phyloP scores from a whole-genome alignment of 2,113 vertebrate genomes.

The Noturus placidus region DNA sequence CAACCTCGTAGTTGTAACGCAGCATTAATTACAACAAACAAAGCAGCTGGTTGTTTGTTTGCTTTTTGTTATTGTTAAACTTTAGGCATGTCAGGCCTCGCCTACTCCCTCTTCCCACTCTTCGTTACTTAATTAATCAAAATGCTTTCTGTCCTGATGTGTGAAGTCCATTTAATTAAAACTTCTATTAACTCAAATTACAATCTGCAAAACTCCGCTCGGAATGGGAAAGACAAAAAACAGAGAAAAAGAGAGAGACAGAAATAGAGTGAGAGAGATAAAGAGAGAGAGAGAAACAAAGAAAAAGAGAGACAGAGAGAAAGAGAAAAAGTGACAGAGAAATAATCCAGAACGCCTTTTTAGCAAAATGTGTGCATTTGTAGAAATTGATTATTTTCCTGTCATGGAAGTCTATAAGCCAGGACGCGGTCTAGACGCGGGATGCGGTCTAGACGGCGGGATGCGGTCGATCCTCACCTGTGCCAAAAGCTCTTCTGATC shows the following conservation, averaged over 20 bases:
- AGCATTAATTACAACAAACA: no score
- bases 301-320: no score
- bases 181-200: background rate
- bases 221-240: background rate
- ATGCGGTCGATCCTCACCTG: constrained; percentile 61
- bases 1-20: no score
- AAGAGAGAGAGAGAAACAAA: no score
- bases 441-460: no score
- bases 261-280: background rate
- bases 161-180: background rate
- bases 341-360: no score
- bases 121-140: background rate
- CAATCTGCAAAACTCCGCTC: background rate
- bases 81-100: no score
- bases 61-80: no score
- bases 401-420: background rate
- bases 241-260: no score
- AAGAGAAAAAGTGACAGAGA: background rate
- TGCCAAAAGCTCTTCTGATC: constrained; percentile 63
- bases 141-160: background rate
- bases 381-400: background rate
- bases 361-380: background rate
- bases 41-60: no score
- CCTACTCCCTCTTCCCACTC: no score
- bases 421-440: no score